Evolutionary conservation across 2,888 invertebrate species (phyloP).

Genomic region (Amphipyra tragopoginis): DNA sequence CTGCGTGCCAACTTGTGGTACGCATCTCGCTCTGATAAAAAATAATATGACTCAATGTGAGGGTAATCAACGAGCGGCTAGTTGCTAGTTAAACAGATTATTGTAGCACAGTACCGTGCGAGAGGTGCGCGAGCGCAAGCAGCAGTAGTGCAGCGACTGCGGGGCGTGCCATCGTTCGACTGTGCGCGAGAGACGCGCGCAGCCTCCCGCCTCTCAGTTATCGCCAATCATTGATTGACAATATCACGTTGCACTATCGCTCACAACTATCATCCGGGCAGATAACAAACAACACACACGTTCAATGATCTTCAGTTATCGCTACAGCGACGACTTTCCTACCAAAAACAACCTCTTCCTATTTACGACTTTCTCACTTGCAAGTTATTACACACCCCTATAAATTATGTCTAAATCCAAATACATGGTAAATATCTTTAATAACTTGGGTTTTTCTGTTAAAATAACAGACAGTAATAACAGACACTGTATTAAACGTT

Average conservation of each 20-base stretch:
- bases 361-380: too few species aligned
- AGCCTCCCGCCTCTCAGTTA: constrained; percentile 7
- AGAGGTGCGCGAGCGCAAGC: constrained; percentile 22
- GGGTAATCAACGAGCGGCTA: neutral
- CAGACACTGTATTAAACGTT: too few species aligned
- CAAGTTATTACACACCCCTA: too few species aligned
- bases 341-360: neutral
- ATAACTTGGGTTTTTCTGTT: too few species aligned
- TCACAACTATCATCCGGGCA: constrained; percentile 13
- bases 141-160: constrained; percentile 20
- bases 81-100: neutral
- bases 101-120: constrained; percentile 22
- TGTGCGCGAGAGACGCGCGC: constrained; percentile 10
- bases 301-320: constrained; percentile 12
- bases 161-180: constrained; percentile 12
- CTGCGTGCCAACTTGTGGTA: constrained; percentile 36
- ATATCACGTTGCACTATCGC: neutral
- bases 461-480: too few species aligned
- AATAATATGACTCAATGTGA: neutral
- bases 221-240: neutral
- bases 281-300: constrained; percentile 23
- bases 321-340: neutral
- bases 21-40: constrained; percentile 47
- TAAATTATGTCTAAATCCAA: too few species aligned
- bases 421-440: too few species aligned